Conservation (phyloP, 1,140 invertebrate genomes). For the Drosophila asahinai region DNA sequence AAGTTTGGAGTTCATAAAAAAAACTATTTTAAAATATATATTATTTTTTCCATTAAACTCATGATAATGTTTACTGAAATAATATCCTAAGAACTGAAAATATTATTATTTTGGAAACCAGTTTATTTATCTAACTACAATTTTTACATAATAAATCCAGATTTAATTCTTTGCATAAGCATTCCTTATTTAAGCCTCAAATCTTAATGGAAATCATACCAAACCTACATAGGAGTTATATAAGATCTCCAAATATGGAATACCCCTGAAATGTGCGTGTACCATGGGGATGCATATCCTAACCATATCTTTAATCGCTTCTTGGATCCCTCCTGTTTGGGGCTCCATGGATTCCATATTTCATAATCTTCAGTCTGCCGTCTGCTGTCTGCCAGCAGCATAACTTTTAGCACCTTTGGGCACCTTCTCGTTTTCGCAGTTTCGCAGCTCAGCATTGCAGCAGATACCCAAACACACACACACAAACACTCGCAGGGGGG, state of each 20-base stretch:
- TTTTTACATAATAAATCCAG: background rate
- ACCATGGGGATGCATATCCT: conserved; percentile 1
- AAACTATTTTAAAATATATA: background rate
- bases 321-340: conserved; percentile 6
- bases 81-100: too few relatives aligned
- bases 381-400: conserved; percentile 36
- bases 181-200: background rate
- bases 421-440: conserved; percentile 42
- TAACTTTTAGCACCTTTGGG: conserved; percentile 62
- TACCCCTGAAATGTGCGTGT: conserved; percentile 13
- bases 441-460: conserved; percentile 57
- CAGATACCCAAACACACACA: conserved; percentile 22
- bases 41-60: too few relatives aligned
- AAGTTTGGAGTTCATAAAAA: background rate
- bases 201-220: conserved; percentile 17
- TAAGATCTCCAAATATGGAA: conserved; percentile 7
- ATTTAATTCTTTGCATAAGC: background rate
- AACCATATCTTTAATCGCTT: conserved; percentile 21
- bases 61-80: background rate
- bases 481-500: conserved; percentile 16
- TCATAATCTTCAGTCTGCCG: conserved; percentile 49
- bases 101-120: too few relatives aligned
- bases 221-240: background rate
- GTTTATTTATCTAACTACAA: background rate
- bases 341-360: conserved; percentile 41